Conservation (phyloP, 2,888 invertebrate species). For the Taphrorychus bicolor region DNA sequence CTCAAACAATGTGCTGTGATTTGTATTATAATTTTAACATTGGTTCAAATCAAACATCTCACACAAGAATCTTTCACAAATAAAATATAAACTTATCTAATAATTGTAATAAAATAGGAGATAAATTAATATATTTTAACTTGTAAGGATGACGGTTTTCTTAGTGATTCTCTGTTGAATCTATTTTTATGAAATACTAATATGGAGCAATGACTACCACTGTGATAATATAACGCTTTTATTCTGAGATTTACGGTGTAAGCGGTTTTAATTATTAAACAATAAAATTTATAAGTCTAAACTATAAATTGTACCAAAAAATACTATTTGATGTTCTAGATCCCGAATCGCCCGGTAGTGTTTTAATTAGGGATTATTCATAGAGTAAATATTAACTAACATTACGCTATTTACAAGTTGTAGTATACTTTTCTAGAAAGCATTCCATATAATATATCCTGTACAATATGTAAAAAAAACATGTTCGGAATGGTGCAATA, state of each 20-base stretch:
- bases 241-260: constrained; percentile 59
- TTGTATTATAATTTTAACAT: constrained; percentile 13
- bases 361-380: background rate
- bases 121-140: constrained; percentile 1
- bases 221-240: constrained; percentile 63
- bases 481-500: background rate
- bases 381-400: background rate
- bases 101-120: constrained; percentile 3
- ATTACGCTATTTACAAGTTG: background rate
- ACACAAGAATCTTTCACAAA: constrained; percentile 35
- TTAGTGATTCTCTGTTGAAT: constrained; percentile 19
- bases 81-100: background rate
- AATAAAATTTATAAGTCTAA: constrained; percentile 51
- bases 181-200: constrained; percentile 46
- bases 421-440: background rate
- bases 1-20: constrained; percentile 29
- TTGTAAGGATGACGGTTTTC: background rate
- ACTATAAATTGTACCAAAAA: constrained; percentile 21
- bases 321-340: constrained; percentile 55
- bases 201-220: constrained; percentile 63
- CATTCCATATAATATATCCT: background rate
- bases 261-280: constrained; percentile 53
- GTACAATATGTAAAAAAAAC: background rate
- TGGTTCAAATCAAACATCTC: constrained; percentile 24
- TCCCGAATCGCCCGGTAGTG: constrained; percentile 19